Evolutionary conservation across 2,888 invertebrate genomes (phyloP), one percentile per base, ranked within the genome.

Genomic region (Chaetoderma sp.): DNA sequence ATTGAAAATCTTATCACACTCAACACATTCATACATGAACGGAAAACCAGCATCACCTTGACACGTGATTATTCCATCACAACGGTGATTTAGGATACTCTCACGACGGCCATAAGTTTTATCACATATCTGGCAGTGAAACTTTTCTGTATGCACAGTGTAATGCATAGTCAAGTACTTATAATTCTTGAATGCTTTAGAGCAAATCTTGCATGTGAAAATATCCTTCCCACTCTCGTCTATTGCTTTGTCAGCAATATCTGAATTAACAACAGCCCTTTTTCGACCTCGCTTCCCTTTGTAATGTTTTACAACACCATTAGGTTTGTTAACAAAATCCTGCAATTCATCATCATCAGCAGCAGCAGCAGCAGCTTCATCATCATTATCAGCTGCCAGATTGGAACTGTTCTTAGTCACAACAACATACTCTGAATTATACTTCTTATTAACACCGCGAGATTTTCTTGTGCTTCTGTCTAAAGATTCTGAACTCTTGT

Each of bases 101-200:
- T 83, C 82, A 55, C 80, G 79, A 3, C 85, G 79, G 3, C 83
- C 72, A 73, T 84, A 87, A 0, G 70, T 69, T 47, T 77, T 74
- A 5, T 76, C 76, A 67, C 88, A 88, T 50, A 77, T 77, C 28
- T 77, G 72, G 64, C 88, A 88, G 16, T 76, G 76, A 62, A 80
- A 79, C 59, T 81, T 77, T 68, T 82, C 83, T 33, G 83, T 84
- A 68, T 88, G 88, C 32, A 81, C 82, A 1, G 81, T 77, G 61
- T 84, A 78, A 70, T 90, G 90, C 8, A 88, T 80, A 27, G 82
- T 82, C 3, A 89, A 78, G 67, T 88, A 88, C 71, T 88, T 88
- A 63, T 86, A 83, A 55, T 86, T 83, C 1, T 75, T 76, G 74
- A 89, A 90, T 4, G 78, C 74, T 65, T 87, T 88, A 3, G 76